phyloP scores from a whole-genome alignment of 2,113 vertebrate genomes.

The Crotalus viridis region DNA sequence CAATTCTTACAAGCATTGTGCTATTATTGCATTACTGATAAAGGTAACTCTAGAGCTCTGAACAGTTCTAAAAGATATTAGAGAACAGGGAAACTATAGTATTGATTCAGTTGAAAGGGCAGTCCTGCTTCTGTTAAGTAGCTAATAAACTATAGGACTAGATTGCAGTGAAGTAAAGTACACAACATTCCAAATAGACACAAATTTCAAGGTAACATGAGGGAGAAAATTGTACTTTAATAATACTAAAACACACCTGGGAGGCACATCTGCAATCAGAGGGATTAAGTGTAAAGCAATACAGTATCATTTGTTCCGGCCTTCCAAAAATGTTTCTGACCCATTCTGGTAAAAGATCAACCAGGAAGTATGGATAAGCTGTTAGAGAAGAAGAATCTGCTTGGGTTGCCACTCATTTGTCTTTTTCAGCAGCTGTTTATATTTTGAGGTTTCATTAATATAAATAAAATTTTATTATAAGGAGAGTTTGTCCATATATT shows the following conservation, averaged over 20 bases:
- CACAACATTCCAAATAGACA: neutral
- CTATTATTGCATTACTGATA: neutral
- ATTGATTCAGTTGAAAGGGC: neutral
- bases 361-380: neutral
- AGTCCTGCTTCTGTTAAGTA: neutral
- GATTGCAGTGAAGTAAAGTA: neutral
- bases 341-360: neutral
- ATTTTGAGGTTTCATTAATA: neutral
- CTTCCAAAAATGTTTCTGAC: neutral
- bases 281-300: neutral
- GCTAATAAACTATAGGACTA: neutral
- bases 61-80: neutral
- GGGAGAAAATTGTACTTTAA: neutral
- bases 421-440: neutral
- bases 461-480: neutral
- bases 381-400: neutral
- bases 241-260: neutral
- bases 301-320: neutral
- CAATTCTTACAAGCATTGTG: neutral
- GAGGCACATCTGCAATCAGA: neutral
- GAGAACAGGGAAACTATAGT: neutral
- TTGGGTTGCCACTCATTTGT: neutral
- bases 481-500: neutral
- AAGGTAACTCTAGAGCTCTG: neutral
- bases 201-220: neutral